Evolutionary conservation across 2,888 invertebrate species (phyloP), one percentile per base, ranked within the genome.

Genomic region (Rhynchonema sp.): DNA sequence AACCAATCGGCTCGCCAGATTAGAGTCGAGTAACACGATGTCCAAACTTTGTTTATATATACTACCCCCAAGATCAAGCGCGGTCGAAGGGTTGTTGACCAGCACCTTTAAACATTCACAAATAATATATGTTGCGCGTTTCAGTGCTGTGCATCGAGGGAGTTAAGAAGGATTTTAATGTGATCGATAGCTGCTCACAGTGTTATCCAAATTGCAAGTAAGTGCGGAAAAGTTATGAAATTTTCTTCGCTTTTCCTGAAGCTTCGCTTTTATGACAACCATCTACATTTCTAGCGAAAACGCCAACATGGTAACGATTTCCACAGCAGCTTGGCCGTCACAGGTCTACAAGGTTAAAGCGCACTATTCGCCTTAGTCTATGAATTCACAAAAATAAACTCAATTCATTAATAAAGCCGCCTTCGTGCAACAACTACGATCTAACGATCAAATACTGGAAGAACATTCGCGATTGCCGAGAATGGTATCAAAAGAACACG

Each of bases 401-500:
- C 6, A 49, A n/a, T 49, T n/a, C 3, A 49, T 17, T n/a, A 49
- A n/a, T n/a, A 58, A 60, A 68, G 68, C 69, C 68, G 13, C 64
- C 67, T 6, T 67, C 68, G 49, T 69, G 69, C 62, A 64, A 61
- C 20, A 62, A 62, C 38, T 3, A 22, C 1, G n/a, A 1, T 17
- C 25, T 2, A 25, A 49, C 55, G 46, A 22, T 23, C 1, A 56
- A 56, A 23, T 56, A 38, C 9, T 23, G 38, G 38, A 17, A 29
- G 2, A n/a, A 56, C 3, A 38, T 29, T 2, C 13, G 25, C 2
- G 25, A 30, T 20, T 62, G 65, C 55, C 30, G 54, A 6, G 30
- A 59, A 22, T 67, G 66, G 65, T 70, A 68, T 66, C 69, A 71
- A 57, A 60, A 65, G 2, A 73, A 74, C 58, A 68, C 74, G 26